Evolutionary conservation across 2,113 vertebrate genomes (phyloP).

Genomic region (Alouatta palliata): DNA sequence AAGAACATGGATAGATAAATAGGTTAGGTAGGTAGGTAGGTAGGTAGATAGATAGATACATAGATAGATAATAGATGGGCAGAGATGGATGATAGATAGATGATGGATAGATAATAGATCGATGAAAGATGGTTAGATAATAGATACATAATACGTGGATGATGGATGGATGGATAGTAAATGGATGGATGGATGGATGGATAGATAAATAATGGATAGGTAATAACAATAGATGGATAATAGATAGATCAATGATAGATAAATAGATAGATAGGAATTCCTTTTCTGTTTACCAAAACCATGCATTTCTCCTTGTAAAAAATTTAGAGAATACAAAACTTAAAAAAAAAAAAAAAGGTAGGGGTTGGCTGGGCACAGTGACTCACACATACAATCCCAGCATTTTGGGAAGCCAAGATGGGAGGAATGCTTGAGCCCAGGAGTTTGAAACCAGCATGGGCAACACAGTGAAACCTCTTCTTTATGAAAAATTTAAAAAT

Average conservation of each 20-base stretch:
- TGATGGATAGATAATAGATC: neutral
- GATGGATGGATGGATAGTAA: neutral
- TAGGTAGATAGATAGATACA: neutral
- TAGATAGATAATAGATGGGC: neutral
- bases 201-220: neutral
- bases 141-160: neutral
- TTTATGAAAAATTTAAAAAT: too few relatives aligned
- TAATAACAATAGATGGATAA: neutral
- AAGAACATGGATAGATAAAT: neutral
- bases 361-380: too few relatives aligned
- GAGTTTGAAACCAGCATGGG: too few relatives aligned
- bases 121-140: neutral
- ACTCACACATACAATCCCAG: too few relatives aligned
- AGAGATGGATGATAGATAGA: too few relatives aligned
- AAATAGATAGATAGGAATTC: neutral
- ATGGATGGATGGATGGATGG: too few relatives aligned
- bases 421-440: too few relatives aligned
- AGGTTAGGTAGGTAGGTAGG: too few relatives aligned
- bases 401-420: too few relatives aligned
- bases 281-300: neutral
- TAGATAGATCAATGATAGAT: neutral
- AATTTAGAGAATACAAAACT: neutral
- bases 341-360: too few relatives aligned
- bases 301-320: neutral
- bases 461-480: too few relatives aligned